Conservation (phyloP, 1,140 invertebrate genomes). For the Platorchestia sp. region DNA sequence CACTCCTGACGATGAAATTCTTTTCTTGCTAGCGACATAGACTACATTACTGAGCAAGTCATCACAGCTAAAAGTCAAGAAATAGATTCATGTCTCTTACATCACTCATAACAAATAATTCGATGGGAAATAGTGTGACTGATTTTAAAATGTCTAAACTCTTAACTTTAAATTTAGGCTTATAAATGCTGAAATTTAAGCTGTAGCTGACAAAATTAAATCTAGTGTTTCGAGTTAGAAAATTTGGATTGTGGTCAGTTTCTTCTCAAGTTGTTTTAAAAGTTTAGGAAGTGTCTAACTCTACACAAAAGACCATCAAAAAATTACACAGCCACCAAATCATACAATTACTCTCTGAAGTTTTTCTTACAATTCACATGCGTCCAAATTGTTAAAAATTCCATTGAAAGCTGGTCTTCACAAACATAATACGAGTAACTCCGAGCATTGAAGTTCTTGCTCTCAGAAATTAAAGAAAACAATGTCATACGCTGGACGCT, state of each 20-base stretch:
- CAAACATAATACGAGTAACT: not conserved
- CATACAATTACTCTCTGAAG: not conserved
- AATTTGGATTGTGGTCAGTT: not conserved
- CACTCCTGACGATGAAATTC: no score
- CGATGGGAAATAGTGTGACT: not conserved
- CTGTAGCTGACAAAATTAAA: not conserved
- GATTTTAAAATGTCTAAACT: no score
- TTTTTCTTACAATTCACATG: not conserved
- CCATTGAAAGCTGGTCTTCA: not conserved
- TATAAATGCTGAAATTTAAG: not conserved
- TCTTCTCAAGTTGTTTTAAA: not conserved
- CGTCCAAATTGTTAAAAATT: not conserved
- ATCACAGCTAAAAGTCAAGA: no score
- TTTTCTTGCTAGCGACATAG: no score
- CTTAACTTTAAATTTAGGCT: not conserved
- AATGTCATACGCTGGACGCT: not conserved
- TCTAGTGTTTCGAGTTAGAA: not conserved
- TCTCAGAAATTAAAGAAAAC: not conserved
- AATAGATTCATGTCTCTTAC: no score
- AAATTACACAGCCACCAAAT: not conserved
- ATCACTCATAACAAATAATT: not conserved
- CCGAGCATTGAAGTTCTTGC: not conserved
- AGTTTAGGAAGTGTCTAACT: not conserved
- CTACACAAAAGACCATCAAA: not conserved
- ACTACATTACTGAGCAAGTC: not conserved